phyloP scores from a whole-genome alignment of 2,797 vertebrate genomes.

The Buphagus erythrorhynchus region DNA sequence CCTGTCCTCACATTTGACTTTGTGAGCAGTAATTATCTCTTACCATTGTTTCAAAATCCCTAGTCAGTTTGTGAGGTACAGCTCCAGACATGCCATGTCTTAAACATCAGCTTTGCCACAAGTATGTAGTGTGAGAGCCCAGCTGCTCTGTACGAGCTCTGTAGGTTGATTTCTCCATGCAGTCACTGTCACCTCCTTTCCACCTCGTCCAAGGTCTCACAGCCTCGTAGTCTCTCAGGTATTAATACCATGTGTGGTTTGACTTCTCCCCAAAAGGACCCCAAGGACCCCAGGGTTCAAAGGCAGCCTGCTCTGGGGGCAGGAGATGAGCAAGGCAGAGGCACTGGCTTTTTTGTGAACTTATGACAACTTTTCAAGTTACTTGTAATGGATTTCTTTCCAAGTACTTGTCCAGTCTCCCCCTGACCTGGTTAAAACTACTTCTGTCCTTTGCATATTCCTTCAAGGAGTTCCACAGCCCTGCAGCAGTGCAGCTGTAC shows the following conservation, averaged over 20 bases:
- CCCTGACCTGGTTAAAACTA: not conserved
- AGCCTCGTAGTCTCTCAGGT: not conserved
- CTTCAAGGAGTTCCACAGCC: not conserved
- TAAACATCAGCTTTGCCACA: not conserved
- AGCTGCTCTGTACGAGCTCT: not conserved
- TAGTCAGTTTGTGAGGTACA: conserved; percentile 15
- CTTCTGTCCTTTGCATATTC: not conserved
- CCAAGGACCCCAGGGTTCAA: rapidly evolving
- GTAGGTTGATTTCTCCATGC: not conserved
- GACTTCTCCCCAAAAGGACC: not conserved
- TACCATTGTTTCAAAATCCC: conserved; percentile 31
- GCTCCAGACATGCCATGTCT: conserved; percentile 21
- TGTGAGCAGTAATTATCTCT: conserved; percentile 22
- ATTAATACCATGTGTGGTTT: not conserved
- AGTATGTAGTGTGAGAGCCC: not conserved
- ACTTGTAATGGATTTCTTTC: not conserved
- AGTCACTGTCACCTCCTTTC: not conserved
- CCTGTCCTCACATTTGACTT: not conserved
- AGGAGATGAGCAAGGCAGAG: not conserved
- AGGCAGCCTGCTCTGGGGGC: not conserved
- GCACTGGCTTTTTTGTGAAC: not conserved
- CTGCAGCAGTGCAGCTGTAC: not conserved
- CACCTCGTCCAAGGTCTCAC: not conserved
- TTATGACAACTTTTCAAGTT: not conserved
- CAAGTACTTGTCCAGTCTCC: not conserved